These are phyloP conservation scores for Huso huso DNA, from an alignment of 2,797 vertebrate genomes.

Conservation along the genomic window DNA sequence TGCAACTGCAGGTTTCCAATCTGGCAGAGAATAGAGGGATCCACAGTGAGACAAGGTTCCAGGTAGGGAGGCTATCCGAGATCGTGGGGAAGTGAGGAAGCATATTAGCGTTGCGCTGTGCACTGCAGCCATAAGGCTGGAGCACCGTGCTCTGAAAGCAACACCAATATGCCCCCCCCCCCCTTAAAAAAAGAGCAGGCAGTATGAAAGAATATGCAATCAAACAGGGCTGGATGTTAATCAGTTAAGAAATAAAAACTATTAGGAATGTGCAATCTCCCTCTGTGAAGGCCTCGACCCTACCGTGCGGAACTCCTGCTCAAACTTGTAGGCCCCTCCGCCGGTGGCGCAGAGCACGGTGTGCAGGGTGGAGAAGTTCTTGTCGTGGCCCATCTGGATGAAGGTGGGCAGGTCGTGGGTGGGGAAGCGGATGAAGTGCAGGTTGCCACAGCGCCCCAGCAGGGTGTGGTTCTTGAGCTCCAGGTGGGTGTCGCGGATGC, in stretches of 20 bases:
- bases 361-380: constrained; percentile 80
- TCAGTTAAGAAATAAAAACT: neutral
- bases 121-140: neutral
- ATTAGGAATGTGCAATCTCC: neutral
- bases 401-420: constrained; percentile 80
- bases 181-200: no score
- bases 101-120: no score
- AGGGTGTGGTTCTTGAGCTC: constrained; percentile 73
- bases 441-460: constrained; percentile 72
- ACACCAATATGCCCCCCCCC: no score
- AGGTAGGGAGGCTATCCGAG: no score
- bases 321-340: constrained; percentile 78
- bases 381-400: constrained; percentile 80
- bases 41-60: neutral
- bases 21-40: constrained; percentile 36
- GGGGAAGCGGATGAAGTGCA: constrained; percentile 83
- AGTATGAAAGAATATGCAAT: no score
- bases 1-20: constrained; percentile 79
- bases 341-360: constrained; percentile 78
- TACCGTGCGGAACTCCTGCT: constrained; percentile 80
- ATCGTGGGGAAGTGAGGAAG: no score
- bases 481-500: constrained; percentile 78
- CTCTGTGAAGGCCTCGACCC: neutral
- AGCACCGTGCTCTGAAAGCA: neutral
- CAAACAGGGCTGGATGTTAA: neutral